A percentile compares a stretch with the other conserved stretches of the same genome.
Conservation (phyloP, 2,113 vertebrate species). For the Melozone crissalis region DNA sequence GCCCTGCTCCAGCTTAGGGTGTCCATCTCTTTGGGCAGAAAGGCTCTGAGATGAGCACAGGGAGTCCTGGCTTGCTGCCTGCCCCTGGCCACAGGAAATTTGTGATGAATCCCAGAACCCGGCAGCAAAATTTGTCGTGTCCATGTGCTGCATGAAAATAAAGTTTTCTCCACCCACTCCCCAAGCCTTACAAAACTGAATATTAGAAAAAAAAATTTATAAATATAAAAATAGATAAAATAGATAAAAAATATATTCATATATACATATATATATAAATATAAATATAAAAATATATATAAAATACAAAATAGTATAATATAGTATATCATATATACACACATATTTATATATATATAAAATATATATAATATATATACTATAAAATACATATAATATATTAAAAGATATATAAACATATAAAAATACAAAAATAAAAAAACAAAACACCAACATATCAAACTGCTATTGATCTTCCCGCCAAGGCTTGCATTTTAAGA, state of each 20-base stretch:
- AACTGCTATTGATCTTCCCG: conserved; percentile 57
- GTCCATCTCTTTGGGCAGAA: background rate
- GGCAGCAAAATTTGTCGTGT: background rate
- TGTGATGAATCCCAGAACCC: background rate
- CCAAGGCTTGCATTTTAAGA: conserved; percentile 14
- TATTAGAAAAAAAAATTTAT: conserved; percentile 51
- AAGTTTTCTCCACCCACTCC: background rate
- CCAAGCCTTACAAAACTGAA: conserved; percentile 36
- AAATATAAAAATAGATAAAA: too few species aligned
- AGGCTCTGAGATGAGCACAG: background rate
- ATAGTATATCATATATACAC: too few species aligned
- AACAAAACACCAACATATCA: background rate
- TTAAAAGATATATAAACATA: too few species aligned
- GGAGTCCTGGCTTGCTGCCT: background rate
- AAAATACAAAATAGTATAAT: too few species aligned
- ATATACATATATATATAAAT: too few species aligned
- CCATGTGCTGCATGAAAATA: conserved; percentile 36
- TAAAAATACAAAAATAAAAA: too few species aligned
- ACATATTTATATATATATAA: too few species aligned
- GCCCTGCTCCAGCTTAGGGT: background rate
- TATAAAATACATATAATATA: too few species aligned
- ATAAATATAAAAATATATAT: too few species aligned
- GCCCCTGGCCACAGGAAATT: background rate
- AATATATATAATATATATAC: too few species aligned
- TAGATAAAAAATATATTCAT: too few species aligned